Conservation (phyloP, 2,797 vertebrate species). For the Darevskia nairensis region DNA sequence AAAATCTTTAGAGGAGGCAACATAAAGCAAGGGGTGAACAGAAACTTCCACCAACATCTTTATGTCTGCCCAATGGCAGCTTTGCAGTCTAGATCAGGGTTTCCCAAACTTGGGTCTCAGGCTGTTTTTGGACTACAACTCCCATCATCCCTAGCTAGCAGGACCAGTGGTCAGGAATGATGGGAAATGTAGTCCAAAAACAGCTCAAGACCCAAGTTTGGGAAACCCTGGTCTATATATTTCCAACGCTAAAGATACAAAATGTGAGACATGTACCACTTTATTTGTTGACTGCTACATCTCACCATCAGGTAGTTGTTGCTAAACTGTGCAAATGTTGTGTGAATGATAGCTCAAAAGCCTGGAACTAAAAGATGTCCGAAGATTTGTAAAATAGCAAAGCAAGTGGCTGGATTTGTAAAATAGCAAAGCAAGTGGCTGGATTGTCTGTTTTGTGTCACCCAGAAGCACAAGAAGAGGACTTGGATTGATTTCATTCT, state of each 20-base stretch:
- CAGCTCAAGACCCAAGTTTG: too few relatives aligned
- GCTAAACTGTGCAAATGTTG: slow-evolving; percentile 35
- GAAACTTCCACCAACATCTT: slow-evolving; percentile 54
- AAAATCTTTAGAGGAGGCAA: slow-evolving; percentile 75
- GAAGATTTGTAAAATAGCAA: slow-evolving; percentile 35
- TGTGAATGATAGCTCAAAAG: slow-evolving; percentile 57
- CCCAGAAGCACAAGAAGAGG: background rate
- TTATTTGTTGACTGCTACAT: slow-evolving; percentile 59
- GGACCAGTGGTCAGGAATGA: too few relatives aligned
- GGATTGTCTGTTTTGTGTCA: background rate
- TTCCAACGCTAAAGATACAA: slow-evolving; percentile 50
- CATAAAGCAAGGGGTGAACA: slow-evolving; percentile 41
- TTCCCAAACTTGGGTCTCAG: too few relatives aligned
- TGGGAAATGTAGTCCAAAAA: too few relatives aligned
- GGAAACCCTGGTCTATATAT: slow-evolving; percentile 24
- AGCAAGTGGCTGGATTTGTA: slow-evolving; percentile 34
- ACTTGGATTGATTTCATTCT: background rate
- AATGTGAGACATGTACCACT: slow-evolving; percentile 44
- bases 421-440: slow-evolving; percentile 41
- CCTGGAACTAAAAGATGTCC: slow-evolving; percentile 54
- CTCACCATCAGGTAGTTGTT: slow-evolving; percentile 50
- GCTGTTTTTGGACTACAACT: too few relatives aligned
- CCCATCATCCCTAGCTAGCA: too few relatives aligned
- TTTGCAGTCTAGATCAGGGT: slow-evolving; percentile 41
- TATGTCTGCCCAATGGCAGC: slow-evolving; percentile 47